Evolutionary conservation across 2,797 vertebrate species (phyloP).

Genomic region (Sylvia borin): DNA sequence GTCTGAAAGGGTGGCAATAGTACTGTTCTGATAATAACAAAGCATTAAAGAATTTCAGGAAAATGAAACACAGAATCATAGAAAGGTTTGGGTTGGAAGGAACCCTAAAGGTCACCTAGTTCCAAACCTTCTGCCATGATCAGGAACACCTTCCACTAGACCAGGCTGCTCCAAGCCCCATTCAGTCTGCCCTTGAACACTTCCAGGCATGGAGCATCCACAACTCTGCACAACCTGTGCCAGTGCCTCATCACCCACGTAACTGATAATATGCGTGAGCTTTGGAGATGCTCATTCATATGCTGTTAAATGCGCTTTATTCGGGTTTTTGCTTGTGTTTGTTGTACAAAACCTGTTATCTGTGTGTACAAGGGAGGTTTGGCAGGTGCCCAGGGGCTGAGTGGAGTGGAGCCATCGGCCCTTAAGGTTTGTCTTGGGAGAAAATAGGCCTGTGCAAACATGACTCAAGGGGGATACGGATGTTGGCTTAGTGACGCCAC

Average conservation of each 20-base stretch:
- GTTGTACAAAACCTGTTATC: neutral
- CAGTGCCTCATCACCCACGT: neutral
- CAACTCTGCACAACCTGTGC: neutral
- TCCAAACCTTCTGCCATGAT: neutral
- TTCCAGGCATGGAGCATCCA: neutral
- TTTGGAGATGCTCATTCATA: accelerated
- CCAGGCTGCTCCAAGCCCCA: neutral
- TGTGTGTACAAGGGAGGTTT: neutral
- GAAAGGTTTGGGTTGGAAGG: neutral
- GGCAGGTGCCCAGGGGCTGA: neutral
- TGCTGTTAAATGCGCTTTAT: neutral
- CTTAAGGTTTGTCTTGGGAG: neutral
- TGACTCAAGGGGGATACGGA: neutral
- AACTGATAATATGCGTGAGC: accelerated
- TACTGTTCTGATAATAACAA: neutral
- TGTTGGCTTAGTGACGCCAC: neutral
- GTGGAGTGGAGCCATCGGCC: neutral
- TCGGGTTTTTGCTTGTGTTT: neutral
- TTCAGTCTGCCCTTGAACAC: neutral
- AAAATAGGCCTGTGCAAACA: neutral
- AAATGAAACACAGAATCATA: neutral
- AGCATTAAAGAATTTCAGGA: neutral
- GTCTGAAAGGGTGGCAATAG: neutral
- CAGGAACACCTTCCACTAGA: neutral
- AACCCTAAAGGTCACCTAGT: neutral